These are phyloP conservation scores for Sphaeridia pumilis DNA, from an alignment of 2,888 invertebrate genomes.

Conservation along the genomic window DNA sequence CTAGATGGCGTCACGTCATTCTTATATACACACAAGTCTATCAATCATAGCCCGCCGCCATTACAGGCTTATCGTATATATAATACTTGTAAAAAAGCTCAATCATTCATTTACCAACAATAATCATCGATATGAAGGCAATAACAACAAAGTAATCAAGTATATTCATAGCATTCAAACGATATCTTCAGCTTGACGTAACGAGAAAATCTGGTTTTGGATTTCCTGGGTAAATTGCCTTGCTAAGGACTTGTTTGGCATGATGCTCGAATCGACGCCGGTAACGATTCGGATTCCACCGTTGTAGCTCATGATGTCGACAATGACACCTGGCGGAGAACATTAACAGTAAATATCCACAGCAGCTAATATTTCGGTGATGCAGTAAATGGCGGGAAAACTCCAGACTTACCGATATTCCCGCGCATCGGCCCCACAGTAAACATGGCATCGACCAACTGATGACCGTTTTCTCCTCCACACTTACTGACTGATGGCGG, in stretches of 20 bases:
- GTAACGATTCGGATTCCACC: conserved; percentile 23
- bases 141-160: no score
- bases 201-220: conserved; percentile 19
- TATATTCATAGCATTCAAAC: no score
- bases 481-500: conserved; percentile 24
- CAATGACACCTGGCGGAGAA: conserved; percentile 26
- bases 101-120: no score
- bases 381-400: background rate
- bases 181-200: conserved; percentile 3
- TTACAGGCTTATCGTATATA: no score
- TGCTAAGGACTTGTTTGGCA: conserved; percentile 20
- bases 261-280: conserved; percentile 26
- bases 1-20: no score
- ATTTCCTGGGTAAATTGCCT: conserved; percentile 21
- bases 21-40: no score
- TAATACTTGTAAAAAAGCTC: no score
- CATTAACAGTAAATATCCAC: no score
- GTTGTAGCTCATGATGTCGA: conserved; percentile 28
- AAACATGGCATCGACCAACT: conserved; percentile 26
- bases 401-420: conserved; percentile 20
- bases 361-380: background rate
- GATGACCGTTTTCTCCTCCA: conserved; percentile 19
- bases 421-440: conserved; percentile 28
- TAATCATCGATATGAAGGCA: no score
- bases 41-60: no score